Base-by-base conservation (phyloP, 2,888 invertebrate genomes). In the Tortrix viridana region DNA sequence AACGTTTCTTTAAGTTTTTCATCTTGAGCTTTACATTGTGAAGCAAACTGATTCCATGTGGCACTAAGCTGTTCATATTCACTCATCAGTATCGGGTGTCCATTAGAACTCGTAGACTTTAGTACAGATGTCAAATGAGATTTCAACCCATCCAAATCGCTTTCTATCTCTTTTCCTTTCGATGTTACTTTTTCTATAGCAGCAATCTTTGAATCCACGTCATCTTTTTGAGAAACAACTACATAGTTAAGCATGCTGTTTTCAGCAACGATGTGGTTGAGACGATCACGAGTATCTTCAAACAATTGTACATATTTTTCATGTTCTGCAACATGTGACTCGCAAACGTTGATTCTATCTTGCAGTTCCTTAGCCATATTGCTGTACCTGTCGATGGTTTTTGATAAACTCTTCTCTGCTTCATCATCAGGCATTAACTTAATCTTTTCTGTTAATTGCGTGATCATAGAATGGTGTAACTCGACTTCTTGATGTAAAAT, bases 401-500 rank as follows among this genome's bases (percentile, higher is more conserved):
- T 94, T 14, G 94, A 93, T 12, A 98, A 92, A 80, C 96, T 96
- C 32, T 94, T 94, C 71, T 95, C 95, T 0, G 96, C 95, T 73
- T 97, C 97, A 65, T 95, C 95, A 76, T 98, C 97, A 1, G 95
- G 94, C 68, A 98, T 93, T 7, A 95, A 93, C 38, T 95, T 95
- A 1, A 97, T 95, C 84, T 97, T 97, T 16, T 97, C 97, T 70
- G 96, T 95, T 5, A 98, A 86, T 74, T 97, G 97, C 69, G 96
- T 94, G 23, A 98, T 86, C 70, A 98, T 96, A 64, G 95, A 96
- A 76, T 96, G 96, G 78, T 98, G 97, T 46, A 97, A 93, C 47
- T 94, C 95, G 7, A 98, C 96, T 82, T 98, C 98, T 88, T 98
- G 97, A 38, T 96, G 93, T 44, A 97, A 92, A 0, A 95, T 94